Evolutionary conservation across 2,888 invertebrate species (phyloP), one percentile per base, ranked within the genome.

Genomic region (Lochmaea crataegi): DNA sequence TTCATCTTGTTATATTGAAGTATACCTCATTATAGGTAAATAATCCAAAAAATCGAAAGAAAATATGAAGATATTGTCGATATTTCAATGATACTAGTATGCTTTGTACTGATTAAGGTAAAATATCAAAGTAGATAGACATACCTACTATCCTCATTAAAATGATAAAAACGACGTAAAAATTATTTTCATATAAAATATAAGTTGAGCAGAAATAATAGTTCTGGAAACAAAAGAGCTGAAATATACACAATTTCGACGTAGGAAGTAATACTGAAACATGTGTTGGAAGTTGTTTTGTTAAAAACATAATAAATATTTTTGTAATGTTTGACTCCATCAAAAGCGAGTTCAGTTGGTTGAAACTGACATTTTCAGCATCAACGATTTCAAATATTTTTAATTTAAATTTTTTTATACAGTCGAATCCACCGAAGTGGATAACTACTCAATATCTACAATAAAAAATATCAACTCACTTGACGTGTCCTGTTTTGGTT

Each of bases 401-500:
- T 7, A 38, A 38, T 38, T 38, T 7, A 38, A 7, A 7, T 45
- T 45, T 18, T 26, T 64, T 7, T 45, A 64, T 11, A 38, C 42
- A 38, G 7, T 38, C 9, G 9, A 7, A 38, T 38, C 32, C 32
- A 38, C 32, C 5, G 32, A 5, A 32, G 32, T 32, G 32, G 6
- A 32, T 32, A 32, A 32, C 4, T 32, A 32, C 9, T 16, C 14
- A 64, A 58, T 16, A 22, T 16, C 9, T 56, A 56, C 3, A 16
- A 32, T 63, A 58, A 51, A 42, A 65, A 65, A 65, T 32, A 66
- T 22, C 3, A 74, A 86, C 86, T 86, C 82, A 86, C 86, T 86
- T 76, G 86, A 86, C 61, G 85, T 86, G 77, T 86, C 86, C 76
- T 83, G 85, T 75, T 86, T 86, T 26, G 83, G 83, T 75, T 83